Conservation (phyloP, 2,797 vertebrate genomes). For the Melanotaenia trifasciata region DNA sequence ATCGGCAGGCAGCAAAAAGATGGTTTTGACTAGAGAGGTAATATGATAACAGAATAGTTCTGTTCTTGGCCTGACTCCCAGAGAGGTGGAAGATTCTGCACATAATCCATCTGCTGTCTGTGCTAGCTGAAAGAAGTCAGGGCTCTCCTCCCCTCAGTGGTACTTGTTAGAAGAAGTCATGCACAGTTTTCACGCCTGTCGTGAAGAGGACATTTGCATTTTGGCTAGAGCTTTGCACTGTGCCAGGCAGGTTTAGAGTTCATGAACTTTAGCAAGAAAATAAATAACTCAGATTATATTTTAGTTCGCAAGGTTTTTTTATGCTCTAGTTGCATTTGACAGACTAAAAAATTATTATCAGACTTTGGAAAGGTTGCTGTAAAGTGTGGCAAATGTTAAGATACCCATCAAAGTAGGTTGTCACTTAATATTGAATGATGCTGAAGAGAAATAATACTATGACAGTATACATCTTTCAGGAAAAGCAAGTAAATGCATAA, state of each 20-base stretch:
- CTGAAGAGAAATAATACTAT: neutral
- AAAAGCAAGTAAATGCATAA: neutral
- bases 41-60: conserved; percentile 44
- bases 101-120: conserved; percentile 66
- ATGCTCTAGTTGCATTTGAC: neutral
- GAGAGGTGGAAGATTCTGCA: conserved; percentile 46
- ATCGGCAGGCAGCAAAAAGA: conserved; percentile 27
- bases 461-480: neutral
- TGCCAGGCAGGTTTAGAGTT: conserved; percentile 32
- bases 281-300: neutral
- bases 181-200: conserved; percentile 46
- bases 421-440: neutral
- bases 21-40: conserved; percentile 46
- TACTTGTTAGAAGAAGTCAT: conserved; percentile 35
- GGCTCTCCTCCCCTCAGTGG: conserved; percentile 32
- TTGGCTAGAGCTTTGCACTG: conserved; percentile 12
- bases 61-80: conserved; percentile 39
- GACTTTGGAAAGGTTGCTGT: neutral
- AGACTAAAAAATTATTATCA: neutral
- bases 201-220: conserved; percentile 23
- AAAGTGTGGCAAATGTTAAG: neutral
- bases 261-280: conserved; percentile 20
- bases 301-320: neutral
- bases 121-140: conserved; percentile 38
- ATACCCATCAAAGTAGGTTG: neutral